phyloP scores from a whole-genome alignment of 2,113 vertebrate species.

The Cyphomyrus plagiostoma region DNA sequence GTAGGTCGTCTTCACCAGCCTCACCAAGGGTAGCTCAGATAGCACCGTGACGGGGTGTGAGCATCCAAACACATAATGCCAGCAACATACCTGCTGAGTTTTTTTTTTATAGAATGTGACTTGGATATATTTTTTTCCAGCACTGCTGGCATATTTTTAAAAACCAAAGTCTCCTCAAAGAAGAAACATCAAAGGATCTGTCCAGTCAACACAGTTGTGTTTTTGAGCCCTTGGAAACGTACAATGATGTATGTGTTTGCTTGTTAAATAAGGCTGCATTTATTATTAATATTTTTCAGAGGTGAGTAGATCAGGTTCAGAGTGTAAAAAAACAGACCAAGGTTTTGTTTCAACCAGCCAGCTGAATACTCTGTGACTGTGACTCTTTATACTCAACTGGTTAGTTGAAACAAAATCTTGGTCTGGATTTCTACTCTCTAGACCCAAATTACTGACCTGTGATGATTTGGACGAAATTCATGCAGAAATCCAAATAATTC shows the following conservation, averaged over 20 bases:
- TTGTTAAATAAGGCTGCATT: background rate
- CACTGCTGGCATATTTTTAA: background rate
- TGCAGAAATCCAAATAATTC: background rate
- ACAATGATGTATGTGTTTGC: background rate
- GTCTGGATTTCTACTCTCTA: background rate
- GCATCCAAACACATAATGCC: background rate
- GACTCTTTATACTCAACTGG: background rate
- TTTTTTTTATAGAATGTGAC: background rate
- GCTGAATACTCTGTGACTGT: background rate
- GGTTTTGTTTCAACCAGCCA: background rate
- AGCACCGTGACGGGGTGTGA: background rate
- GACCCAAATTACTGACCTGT: background rate
- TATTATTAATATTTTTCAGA: background rate
- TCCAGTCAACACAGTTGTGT: background rate
- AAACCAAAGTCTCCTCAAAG: background rate
- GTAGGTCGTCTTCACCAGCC: slow-evolving; percentile 31
- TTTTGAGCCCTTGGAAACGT: background rate
- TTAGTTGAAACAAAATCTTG: background rate
- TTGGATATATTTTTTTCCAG: background rate
- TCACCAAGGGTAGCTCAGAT: background rate
- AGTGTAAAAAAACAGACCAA: background rate
- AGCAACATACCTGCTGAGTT: background rate
- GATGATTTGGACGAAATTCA: background rate
- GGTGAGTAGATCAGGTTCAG: background rate
- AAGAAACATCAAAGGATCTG: background rate